Conservation (phyloP, 2,888 invertebrate species). For the Dynastes tityus region DNA sequence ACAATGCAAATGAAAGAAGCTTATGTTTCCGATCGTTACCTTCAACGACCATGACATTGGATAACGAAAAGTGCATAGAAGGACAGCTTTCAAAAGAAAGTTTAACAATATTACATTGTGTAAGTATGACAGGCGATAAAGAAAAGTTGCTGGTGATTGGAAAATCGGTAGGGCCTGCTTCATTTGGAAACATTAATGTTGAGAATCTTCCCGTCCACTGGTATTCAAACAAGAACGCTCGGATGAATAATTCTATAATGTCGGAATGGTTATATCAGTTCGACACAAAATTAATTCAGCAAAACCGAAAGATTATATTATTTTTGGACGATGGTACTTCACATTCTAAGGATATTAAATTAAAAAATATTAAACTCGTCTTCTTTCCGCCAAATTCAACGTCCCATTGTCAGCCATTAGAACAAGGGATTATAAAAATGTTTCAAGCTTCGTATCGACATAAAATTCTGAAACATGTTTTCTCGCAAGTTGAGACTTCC, state of each 20-base stretch:
- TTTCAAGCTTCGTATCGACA: neutral
- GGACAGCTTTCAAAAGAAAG: neutral
- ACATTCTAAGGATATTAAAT: neutral
- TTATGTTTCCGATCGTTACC: slow-evolving; percentile 2
- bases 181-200: neutral
- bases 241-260: slow-evolving; percentile 2
- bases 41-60: neutral
- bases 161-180: neutral
- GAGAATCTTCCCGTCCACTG: neutral
- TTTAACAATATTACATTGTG: slow-evolving; percentile 6
- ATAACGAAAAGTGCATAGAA: neutral
- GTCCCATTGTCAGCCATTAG: neutral
- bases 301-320: neutral
- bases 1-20: neutral
- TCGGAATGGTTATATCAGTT: neutral
- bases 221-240: slow-evolving; percentile 5
- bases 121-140: slow-evolving; percentile 6
- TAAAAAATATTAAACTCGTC: neutral
- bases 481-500: neutral
- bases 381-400: slow-evolving; percentile 12
- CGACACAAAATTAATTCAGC: neutral
- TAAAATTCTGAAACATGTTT: neutral
- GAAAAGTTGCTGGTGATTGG: neutral
- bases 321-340: neutral
- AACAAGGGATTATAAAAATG: neutral